Base-by-base conservation (phyloP, 2,113 vertebrate genomes). In the Gadus chalcogrammus region DNA sequence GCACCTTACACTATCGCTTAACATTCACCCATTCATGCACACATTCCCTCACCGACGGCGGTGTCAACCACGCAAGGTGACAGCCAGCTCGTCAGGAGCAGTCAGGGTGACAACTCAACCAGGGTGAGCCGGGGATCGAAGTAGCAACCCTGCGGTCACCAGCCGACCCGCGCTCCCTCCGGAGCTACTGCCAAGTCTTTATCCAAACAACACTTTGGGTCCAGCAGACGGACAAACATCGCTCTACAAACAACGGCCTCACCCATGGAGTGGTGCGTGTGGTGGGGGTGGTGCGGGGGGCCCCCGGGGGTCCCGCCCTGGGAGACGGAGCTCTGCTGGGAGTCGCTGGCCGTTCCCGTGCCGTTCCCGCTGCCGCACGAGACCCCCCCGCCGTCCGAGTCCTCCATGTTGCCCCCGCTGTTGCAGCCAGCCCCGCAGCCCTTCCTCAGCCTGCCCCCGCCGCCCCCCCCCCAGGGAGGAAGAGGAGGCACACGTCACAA, bases 401-500 rank as follows among this genome's bases (percentile, higher is more conserved):
- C 97, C 91, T 99, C 97, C 8, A 98, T 97, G 64, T 99, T 99
- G 73, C 97, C 97, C 2, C 97, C 97, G 0, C 97, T 99, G 91
- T 99, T 99, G 80, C 97, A 99, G 22, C 97, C 97, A 4, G 97
- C 97, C 18, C 97, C 97, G 70, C 97, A 99, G 55, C 97, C 97
- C 86, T 98, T 99, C 69, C 97, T 93, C 72, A 99, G 87, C 76
- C 97, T 99, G 69, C 0, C 24, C 73, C 61, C 16, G 0, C 59
- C 75, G 0, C 59, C 73, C 61, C 15, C 0, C 59, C 75, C 0
- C 59, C 38, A 15, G 48, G 24, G 68, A 20, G 64, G 8, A 68
- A 28, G 71, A 42, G 22, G 16, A 28, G 1, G 0, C 3, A 28
- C 15, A 3, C 42, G 28, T 31, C 64, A 28, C 61, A 7, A 0